These are phyloP conservation scores for Macrochelys suwanniensis DNA, from an alignment of 2,797 vertebrate genomes.

Conservation along the genomic window DNA sequence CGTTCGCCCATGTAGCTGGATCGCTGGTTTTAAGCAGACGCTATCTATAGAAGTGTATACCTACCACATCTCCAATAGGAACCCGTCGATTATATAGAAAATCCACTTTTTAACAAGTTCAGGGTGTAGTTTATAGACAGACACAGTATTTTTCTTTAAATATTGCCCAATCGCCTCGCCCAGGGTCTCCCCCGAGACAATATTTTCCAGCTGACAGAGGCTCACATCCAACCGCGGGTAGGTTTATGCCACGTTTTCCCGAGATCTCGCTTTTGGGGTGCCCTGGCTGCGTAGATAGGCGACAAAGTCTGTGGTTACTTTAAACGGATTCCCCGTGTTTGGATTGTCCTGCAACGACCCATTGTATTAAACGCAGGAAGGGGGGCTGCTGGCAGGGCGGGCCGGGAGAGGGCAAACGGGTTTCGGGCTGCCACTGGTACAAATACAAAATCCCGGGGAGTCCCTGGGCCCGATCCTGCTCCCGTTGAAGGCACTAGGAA, in stretches of 20 bases:
- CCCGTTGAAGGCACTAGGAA: background rate
- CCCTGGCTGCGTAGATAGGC: too few species aligned
- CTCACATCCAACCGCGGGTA: background rate
- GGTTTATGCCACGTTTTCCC: background rate
- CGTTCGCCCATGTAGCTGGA: background rate
- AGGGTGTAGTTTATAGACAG: too few species aligned
- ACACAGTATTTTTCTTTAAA: background rate
- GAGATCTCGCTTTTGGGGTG: too few species aligned
- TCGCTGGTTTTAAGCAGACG: background rate
- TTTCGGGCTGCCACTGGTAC: too few species aligned
- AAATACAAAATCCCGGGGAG: too few species aligned
- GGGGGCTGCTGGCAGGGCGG: background rate
- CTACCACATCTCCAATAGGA: too few species aligned
- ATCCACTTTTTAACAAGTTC: background rate
- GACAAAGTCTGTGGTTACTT: background rate
- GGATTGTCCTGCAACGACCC: background rate
- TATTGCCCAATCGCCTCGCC: background rate
- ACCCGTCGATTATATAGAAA: too few species aligned
- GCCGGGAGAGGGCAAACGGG: background rate
- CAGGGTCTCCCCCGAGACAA: too few species aligned
- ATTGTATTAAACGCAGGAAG: accelerated
- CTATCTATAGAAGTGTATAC: too few species aligned
- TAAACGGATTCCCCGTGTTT: background rate
- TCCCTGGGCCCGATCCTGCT: background rate
- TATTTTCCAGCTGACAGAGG: too few species aligned